Evolutionary conservation across 2,797 vertebrate genomes (phyloP).

Genomic region (Gambusia yucatana): DNA sequence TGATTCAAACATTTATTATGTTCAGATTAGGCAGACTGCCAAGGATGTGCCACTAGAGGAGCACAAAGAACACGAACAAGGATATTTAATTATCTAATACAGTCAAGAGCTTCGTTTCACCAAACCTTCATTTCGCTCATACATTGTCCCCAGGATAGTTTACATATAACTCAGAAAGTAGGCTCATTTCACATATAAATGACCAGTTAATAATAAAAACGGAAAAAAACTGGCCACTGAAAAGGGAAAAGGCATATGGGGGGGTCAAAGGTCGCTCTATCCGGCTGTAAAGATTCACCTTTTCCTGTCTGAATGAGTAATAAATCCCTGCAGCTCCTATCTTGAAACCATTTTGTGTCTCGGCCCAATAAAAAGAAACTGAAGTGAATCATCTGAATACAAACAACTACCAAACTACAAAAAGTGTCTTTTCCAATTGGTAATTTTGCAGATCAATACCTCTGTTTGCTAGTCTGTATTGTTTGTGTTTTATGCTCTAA

Average conservation of each 20-base stretch:
- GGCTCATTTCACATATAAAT: neutral
- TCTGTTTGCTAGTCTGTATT: no score
- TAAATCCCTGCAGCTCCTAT: neutral
- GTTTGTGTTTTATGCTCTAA: no score
- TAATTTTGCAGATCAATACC: no score
- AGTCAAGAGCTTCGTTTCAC: conserved; percentile 28
- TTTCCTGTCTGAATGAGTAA: neutral
- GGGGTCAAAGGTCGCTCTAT: neutral
- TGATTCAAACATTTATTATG: conserved; percentile 74
- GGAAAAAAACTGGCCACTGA: conserved; percentile 22
- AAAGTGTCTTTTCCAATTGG: neutral
- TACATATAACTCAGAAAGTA: conserved; percentile 5
- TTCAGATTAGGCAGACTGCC: conserved; percentile 63
- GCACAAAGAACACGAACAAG: conserved; percentile 29
- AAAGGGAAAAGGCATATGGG: neutral
- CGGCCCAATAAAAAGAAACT: neutral
- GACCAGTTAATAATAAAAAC: conserved; percentile 31
- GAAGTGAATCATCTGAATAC: neutral
- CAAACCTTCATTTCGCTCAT: conserved; percentile 12
- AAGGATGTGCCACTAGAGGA: conserved; percentile 45
- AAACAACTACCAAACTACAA: neutral
- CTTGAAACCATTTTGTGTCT: neutral
- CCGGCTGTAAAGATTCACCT: neutral
- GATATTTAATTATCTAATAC: conserved; percentile 33
- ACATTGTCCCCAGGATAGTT: conserved; percentile 25